These are phyloP conservation scores for Thomomys bottae DNA, from an alignment of 2,113 vertebrate species.

Conservation along the genomic window DNA sequence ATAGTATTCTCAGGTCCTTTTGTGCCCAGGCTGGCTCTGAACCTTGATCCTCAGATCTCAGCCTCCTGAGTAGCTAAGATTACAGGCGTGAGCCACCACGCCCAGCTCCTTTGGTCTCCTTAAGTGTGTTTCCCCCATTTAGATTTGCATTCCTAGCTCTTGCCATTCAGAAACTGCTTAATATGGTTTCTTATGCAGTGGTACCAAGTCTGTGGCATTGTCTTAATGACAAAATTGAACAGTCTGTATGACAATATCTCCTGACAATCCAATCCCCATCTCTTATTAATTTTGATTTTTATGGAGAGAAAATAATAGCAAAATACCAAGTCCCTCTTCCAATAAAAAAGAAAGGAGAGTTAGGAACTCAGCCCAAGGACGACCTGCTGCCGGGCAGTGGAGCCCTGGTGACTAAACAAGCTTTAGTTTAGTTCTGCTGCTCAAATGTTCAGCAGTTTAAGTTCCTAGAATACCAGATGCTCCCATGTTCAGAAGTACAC, in stretches of 20 bases:
- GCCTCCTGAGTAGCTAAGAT: too few species aligned
- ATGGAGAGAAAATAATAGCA: background rate
- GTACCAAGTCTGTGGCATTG: background rate
- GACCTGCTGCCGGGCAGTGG: background rate
- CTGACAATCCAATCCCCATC: background rate
- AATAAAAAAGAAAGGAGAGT: background rate
- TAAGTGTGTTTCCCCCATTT: background rate
- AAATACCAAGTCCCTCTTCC: background rate
- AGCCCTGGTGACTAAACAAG: background rate
- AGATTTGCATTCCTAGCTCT: background rate
- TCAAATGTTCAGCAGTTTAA: conserved; percentile 9
- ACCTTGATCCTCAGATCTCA: too few species aligned
- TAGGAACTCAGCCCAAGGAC: background rate
- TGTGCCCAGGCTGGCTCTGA: too few species aligned
- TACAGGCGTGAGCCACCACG: too few species aligned
- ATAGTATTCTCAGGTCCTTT: too few species aligned
- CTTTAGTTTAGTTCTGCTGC: background rate
- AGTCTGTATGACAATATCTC: background rate
- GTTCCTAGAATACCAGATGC: conserved; percentile 21
- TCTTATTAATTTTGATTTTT: conserved; percentile 43
- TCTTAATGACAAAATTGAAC: background rate
- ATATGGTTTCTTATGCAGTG: background rate
- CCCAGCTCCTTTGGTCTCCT: background rate
- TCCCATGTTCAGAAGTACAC: background rate
- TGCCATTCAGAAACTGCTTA: background rate